phyloP scores from a whole-genome alignment of 1,140 invertebrate genomes.

The Lysiphlebus fabarum region DNA sequence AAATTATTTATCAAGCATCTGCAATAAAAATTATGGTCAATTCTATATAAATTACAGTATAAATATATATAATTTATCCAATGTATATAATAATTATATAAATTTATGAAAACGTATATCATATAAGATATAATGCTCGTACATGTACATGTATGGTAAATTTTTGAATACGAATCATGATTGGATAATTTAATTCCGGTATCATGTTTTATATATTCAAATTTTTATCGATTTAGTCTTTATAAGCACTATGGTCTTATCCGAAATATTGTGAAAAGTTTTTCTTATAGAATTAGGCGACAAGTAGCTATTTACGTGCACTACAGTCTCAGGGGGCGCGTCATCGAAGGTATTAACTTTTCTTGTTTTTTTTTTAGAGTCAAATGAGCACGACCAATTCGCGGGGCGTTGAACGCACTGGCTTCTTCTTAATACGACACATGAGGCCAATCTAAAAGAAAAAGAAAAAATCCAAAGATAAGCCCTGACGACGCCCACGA shows the following conservation, averaged over 20 bases:
- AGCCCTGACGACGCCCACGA: constrained; percentile 4
- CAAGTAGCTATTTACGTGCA: constrained; percentile 53
- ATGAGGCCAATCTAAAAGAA: constrained; percentile 51
- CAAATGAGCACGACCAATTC: constrained; percentile 30
- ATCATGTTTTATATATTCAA: constrained; percentile 8
- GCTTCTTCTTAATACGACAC: constrained; percentile 49
- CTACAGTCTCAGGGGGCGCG: constrained; percentile 8
- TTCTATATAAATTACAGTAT: too few species aligned
- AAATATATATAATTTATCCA: too few species aligned
- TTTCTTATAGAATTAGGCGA: constrained; percentile 39
- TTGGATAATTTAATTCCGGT: background rate
- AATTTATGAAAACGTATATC: too few species aligned
- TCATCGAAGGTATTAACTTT: background rate
- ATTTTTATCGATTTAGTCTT: constrained; percentile 6
- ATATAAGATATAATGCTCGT: too few species aligned
- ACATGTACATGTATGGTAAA: background rate
- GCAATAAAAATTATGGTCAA: too few species aligned
- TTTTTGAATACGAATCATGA: constrained; percentile 6
- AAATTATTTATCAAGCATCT: too few species aligned
- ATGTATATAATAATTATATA: too few species aligned
- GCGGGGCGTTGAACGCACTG: constrained; percentile 23
- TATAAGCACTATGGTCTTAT: constrained; percentile 9
- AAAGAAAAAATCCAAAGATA: constrained; percentile 18
- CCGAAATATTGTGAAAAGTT: constrained; percentile 9
- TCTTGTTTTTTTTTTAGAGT: background rate